Percentiles rank a stretch among this genome's conserved stretches.
These are phyloP conservation scores for Rhogogaster chlorosoma DNA, from an alignment of 2,888 invertebrate genomes.

Conservation along the genomic window DNA sequence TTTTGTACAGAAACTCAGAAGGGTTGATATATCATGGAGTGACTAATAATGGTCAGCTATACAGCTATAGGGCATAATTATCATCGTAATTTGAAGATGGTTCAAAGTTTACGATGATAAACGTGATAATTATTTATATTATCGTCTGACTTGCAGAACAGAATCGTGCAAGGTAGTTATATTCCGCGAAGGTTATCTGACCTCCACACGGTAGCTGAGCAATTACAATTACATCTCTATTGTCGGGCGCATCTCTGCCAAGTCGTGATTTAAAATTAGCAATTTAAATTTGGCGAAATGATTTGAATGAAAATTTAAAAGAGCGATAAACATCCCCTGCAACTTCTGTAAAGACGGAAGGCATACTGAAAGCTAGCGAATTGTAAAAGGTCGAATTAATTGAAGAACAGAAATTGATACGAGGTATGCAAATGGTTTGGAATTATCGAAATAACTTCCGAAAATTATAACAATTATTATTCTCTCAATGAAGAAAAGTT, in stretches of 20 bases:
- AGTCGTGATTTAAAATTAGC: slow-evolving; percentile 66
- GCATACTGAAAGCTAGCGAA: background rate
- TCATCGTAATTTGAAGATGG: background rate
- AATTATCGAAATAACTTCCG: background rate
- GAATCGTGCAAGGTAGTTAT: background rate
- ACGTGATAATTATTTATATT: background rate
- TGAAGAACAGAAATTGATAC: background rate
- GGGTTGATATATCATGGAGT: background rate
- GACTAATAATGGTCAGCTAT: background rate
- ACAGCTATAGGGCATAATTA: background rate
- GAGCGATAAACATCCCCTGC: background rate
- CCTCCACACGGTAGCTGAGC: slow-evolving; percentile 52
- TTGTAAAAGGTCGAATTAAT: background rate
- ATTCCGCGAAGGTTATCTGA: slow-evolving; percentile 20
- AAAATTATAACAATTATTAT: background rate
- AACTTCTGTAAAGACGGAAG: background rate
- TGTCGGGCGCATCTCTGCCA: slow-evolving; percentile 58
- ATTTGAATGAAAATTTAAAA: slow-evolving; percentile 58
- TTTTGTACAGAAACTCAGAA: background rate
- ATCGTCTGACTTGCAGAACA: slow-evolving; percentile 39
- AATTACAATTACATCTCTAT: slow-evolving; percentile 69
- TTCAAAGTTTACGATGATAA: background rate
- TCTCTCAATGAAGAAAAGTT: background rate
- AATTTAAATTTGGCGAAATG: slow-evolving; percentile 67
- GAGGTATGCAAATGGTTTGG: background rate